Conservation (phyloP, 2,113 vertebrate genomes). For the Rhabdomys dilectus region DNA sequence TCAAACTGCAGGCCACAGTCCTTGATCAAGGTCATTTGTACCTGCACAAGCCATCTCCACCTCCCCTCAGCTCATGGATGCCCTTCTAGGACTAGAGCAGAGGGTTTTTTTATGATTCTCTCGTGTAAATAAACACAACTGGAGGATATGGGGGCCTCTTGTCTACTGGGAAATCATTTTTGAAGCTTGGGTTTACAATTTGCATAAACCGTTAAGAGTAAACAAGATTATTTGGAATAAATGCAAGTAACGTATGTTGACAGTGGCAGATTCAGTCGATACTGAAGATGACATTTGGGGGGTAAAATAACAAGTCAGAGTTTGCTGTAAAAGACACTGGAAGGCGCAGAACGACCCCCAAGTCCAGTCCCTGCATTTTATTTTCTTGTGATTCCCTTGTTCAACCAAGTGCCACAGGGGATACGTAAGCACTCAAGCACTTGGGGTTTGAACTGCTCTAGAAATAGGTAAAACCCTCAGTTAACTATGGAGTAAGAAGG, state of each 20-base stretch:
- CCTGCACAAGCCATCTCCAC: constrained; percentile 72
- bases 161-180: constrained; percentile 80
- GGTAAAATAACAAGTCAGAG: constrained; percentile 56
- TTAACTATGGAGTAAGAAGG: constrained; percentile 71
- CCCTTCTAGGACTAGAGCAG: constrained; percentile 74
- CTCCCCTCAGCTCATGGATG: constrained; percentile 79
- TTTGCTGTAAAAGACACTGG: constrained; percentile 80
- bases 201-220: constrained; percentile 85
- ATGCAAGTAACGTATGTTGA: constrained; percentile 72
- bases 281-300: constrained; percentile 60
- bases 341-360: constrained; percentile 87
- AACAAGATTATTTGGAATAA: constrained; percentile 83
- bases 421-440: constrained; percentile 66
- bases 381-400: constrained; percentile 74
- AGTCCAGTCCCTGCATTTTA: constrained; percentile 72
- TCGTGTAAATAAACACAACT: constrained; percentile 74
- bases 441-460: constrained; percentile 67
- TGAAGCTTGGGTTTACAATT: constrained; percentile 82
- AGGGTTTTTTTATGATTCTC: constrained; percentile 70
- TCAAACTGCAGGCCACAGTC: constrained; percentile 58
- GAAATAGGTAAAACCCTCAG: constrained; percentile 63
- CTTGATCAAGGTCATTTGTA: constrained; percentile 51
- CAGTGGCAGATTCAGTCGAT: constrained; percentile 59
- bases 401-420: constrained; percentile 84
- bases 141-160: constrained; percentile 78